phyloP scores from a whole-genome alignment of 1,140 invertebrate genomes.

The Drosophila burlai region DNA sequence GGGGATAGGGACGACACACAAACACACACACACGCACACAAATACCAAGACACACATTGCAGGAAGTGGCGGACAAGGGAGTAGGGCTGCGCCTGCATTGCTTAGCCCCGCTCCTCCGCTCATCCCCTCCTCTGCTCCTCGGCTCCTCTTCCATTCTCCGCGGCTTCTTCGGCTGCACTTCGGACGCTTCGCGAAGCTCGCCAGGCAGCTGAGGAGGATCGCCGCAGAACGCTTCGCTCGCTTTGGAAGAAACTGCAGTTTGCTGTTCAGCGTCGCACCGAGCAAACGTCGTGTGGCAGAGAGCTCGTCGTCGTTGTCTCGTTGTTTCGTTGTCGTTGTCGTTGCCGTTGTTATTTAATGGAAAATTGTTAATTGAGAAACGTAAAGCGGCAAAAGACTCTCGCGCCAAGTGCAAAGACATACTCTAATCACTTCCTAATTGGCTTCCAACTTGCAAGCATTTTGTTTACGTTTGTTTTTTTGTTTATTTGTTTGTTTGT shows the following conservation, averaged over 20 bases:
- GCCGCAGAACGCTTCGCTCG: slow-evolving; percentile 1
- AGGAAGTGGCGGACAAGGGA: slow-evolving; percentile 27
- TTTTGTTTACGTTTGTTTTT: slow-evolving; percentile 14
- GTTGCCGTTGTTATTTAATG: neutral
- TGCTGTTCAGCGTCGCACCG: slow-evolving; percentile 73
- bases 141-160: slow-evolving; percentile 6
- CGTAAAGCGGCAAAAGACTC: slow-evolving; percentile 3
- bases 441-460: slow-evolving; percentile 1
- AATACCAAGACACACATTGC: slow-evolving; percentile 20
- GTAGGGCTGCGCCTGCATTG: slow-evolving; percentile 9
- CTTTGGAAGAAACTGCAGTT: slow-evolving; percentile 61
- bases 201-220: slow-evolving; percentile 37
- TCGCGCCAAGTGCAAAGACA: slow-evolving; percentile 21
- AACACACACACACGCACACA: neutral
- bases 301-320: slow-evolving; percentile 1
- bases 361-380: slow-evolving; percentile 6
- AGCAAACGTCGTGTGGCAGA: slow-evolving; percentile 63
- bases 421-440: neutral
- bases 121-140: neutral
- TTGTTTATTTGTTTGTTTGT: slow-evolving; percentile 9
- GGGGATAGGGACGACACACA: slow-evolving; percentile 1
- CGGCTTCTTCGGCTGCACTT: slow-evolving; percentile 29
- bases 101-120: neutral
- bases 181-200: slow-evolving; percentile 32
- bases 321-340: neutral